These are phyloP conservation scores for Eupithecia abbreviata DNA, from an alignment of 2,888 invertebrate species.

Conservation along the genomic window DNA sequence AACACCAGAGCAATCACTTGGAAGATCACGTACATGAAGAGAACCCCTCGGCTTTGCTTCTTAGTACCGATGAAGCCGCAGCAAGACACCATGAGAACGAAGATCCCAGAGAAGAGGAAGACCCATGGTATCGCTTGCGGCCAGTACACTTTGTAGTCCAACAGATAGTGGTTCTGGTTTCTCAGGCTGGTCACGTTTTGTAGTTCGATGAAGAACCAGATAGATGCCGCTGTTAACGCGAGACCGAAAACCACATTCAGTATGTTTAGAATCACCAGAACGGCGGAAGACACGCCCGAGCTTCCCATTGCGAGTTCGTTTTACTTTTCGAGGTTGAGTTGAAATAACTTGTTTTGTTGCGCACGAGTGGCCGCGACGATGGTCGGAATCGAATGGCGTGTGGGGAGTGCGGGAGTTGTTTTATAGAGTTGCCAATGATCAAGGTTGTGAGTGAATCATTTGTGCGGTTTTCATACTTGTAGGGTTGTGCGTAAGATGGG, in stretches of 20 bases:
- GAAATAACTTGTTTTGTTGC: neutral
- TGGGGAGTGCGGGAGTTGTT: constrained; percentile 13
- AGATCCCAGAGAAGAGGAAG: constrained; percentile 65
- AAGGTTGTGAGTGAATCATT: constrained; percentile 39
- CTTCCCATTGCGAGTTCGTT: constrained; percentile 47
- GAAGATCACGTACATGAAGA: constrained; percentile 60
- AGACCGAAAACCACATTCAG: constrained; percentile 62
- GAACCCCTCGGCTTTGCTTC: constrained; percentile 60
- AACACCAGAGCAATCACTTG: constrained; percentile 59
- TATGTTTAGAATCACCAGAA: constrained; percentile 62
- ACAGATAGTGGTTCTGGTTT: constrained; percentile 70
- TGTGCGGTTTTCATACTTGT: constrained; percentile 30
- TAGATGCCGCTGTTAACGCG: constrained; percentile 60
- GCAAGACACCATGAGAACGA: constrained; percentile 63
- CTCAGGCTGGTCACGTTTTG: constrained; percentile 63
- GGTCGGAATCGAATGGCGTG: constrained; percentile 40
- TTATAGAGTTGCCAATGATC: constrained; percentile 35
- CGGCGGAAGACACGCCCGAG: constrained; percentile 48
- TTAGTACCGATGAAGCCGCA: constrained; percentile 70
- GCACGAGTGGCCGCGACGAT: constrained; percentile 31
- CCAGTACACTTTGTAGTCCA: constrained; percentile 78
- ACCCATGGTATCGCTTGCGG: constrained; percentile 78
- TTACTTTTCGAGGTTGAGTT: neutral
- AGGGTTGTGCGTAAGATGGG: constrained; percentile 37
- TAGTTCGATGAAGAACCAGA: constrained; percentile 73